A percentile compares a stretch with the other conserved stretches of the same genome.
These are phyloP conservation scores for Strix aluco DNA, from an alignment of 2,113 vertebrate genomes.

Conservation along the genomic window DNA sequence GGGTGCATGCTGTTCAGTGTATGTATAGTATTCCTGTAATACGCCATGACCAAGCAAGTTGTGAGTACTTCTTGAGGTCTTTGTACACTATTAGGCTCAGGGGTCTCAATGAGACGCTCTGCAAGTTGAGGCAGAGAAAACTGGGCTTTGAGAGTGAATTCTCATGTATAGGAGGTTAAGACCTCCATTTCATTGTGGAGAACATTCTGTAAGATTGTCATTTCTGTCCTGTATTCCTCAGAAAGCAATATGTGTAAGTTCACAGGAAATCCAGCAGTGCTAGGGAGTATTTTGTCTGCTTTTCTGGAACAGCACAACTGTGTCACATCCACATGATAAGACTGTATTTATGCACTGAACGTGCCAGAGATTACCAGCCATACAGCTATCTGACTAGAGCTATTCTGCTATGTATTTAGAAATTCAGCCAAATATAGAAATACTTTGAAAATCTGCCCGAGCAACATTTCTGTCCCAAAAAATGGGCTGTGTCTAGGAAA, in stretches of 20 bases:
- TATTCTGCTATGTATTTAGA: neutral
- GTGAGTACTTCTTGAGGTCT: accelerated
- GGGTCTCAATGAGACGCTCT: neutral
- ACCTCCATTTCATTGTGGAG: neutral
- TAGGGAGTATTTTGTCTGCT: neutral
- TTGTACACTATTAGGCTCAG: neutral
- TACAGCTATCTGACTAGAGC: neutral
- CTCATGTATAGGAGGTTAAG: neutral
- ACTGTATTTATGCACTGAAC: neutral
- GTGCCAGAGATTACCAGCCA: neutral
- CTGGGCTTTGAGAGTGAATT: neutral
- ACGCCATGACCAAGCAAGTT: neutral
- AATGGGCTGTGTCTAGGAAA: neutral
- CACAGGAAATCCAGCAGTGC: neutral
- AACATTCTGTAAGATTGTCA: neutral
- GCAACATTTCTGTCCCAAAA: neutral
- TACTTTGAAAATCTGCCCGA: neutral
- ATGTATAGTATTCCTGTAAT: neutral
- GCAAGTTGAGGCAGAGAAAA: neutral
- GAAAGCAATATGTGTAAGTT: neutral
- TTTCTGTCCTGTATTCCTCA: neutral
- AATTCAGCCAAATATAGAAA: neutral
- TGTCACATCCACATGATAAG: neutral
- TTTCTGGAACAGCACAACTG: neutral
- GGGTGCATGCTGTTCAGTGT: too few relatives aligned